These are phyloP conservation scores for Dallia pectoralis DNA, from an alignment of 2,797 vertebrate species.

Conservation along the genomic window DNA sequence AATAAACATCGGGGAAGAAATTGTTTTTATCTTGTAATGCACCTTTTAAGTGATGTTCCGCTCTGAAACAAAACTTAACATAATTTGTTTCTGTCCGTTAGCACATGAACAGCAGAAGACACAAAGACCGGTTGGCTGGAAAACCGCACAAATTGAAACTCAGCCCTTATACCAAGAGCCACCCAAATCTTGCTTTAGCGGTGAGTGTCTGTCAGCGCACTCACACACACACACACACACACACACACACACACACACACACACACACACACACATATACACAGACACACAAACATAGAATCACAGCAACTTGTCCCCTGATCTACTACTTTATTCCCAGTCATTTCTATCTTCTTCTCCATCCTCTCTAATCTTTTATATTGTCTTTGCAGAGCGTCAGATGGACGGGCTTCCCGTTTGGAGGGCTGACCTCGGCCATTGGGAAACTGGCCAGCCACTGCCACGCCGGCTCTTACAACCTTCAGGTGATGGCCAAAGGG, in stretches of 20 bases:
- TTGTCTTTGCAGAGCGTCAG: slow-evolving; percentile 24
- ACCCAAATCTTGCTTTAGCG: slow-evolving; percentile 63
- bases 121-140: slow-evolving; percentile 94
- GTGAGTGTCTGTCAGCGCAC: slow-evolving; percentile 60
- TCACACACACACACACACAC: slow-evolving; percentile 13
- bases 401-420: slow-evolving; percentile 26
- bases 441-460: slow-evolving; percentile 22
- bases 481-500: slow-evolving; percentile 29
- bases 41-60: not conserved
- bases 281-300: slow-evolving; percentile 9
- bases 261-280: slow-evolving; percentile 15
- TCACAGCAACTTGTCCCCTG: slow-evolving; percentile 3
- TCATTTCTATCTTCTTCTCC: slow-evolving; percentile 6
- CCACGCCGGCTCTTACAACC: slow-evolving; percentile 13
- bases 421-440: slow-evolving; percentile 20
- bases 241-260: slow-evolving; percentile 6
- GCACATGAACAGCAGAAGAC: slow-evolving; percentile 97
- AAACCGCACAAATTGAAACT: slow-evolving; percentile 90
- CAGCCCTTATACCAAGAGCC: slow-evolving; percentile 83
- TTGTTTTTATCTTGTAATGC: not conserved
- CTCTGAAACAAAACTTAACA: not conserved
- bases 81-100: slow-evolving; percentile 49
- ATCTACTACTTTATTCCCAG: not conserved
- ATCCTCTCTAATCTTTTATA: slow-evolving; percentile 15
- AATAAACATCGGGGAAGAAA: too few species aligned